phyloP scores from a whole-genome alignment of 2,113 vertebrate species.

The Podarcis raffonei region DNA sequence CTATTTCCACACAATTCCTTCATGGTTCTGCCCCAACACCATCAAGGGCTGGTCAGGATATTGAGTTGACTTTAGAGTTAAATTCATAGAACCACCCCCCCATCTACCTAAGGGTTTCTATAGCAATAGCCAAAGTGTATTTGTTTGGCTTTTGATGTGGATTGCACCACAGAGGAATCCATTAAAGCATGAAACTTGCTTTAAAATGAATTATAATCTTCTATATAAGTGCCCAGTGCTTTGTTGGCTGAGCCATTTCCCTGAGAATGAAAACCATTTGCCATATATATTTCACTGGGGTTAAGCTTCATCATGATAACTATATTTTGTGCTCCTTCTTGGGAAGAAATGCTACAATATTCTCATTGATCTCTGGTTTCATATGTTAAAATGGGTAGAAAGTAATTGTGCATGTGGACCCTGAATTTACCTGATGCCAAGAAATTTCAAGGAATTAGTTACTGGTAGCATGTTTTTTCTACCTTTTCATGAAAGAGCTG shows the following conservation, averaged over 20 bases:
- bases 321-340: constrained; percentile 34
- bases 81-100: constrained; percentile 15
- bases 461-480: constrained; percentile 35
- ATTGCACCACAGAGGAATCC: constrained; percentile 32
- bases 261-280: constrained; percentile 30
- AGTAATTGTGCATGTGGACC: constrained; percentile 22
- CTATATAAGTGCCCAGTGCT: neutral
- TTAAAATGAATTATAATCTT: constrained; percentile 40
- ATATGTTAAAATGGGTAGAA: constrained; percentile 56
- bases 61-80: constrained; percentile 22
- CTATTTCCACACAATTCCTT: no score
- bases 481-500: constrained; percentile 50
- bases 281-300: constrained; percentile 51
- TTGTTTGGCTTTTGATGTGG: constrained; percentile 13
- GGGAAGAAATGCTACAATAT: constrained; percentile 37
- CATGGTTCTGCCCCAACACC: no score
- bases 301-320: constrained; percentile 51
- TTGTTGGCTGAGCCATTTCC: constrained; percentile 21
- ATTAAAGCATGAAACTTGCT: constrained; percentile 48
- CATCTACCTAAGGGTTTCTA: constrained; percentile 7
- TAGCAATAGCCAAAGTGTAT: neutral
- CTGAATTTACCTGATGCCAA: constrained; percentile 14
- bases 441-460: neutral
- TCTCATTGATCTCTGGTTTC: constrained; percentile 48
- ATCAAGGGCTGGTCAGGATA: accelerated